Conservation (phyloP, 2,888 invertebrate species). For the Euzophera pinguis region DNA sequence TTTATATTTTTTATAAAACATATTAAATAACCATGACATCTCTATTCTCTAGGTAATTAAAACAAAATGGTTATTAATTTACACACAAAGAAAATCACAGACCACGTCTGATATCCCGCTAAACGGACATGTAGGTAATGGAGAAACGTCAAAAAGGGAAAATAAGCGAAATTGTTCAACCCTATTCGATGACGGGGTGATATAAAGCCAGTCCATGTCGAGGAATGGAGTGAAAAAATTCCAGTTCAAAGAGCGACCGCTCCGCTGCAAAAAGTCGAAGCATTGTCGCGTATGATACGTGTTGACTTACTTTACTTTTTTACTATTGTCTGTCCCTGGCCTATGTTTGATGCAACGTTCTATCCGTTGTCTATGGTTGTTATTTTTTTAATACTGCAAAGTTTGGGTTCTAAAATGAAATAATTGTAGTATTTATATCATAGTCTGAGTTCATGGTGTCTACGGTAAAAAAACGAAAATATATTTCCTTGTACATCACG, state of each 20-base stretch:
- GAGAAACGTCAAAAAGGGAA: slow-evolving; percentile 22
- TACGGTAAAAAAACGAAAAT: too few species aligned
- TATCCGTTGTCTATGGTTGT: neutral
- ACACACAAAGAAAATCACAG: neutral
- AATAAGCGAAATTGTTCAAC: slow-evolving; percentile 29
- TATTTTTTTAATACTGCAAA: neutral
- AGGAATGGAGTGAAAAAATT: slow-evolving; percentile 73
- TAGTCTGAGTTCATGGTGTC: too few species aligned
- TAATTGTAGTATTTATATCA: too few species aligned
- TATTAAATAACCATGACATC: too few species aligned
- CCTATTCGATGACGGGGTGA: slow-evolving; percentile 55
- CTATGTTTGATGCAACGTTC: slow-evolving; percentile 11
- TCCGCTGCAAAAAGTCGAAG: slow-evolving; percentile 55
- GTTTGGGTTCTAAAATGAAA: too few species aligned
- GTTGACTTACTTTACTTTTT: slow-evolving; percentile 19
- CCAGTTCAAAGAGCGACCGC: slow-evolving; percentile 73
- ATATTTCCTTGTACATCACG: too few species aligned
- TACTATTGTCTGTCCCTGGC: slow-evolving; percentile 15
- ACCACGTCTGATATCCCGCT: neutral
- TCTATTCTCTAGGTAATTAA: too few species aligned
- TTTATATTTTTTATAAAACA: too few species aligned
- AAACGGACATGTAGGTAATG: slow-evolving; percentile 7
- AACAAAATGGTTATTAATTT: too few species aligned
- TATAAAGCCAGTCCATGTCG: slow-evolving; percentile 53
- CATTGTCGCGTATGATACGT: slow-evolving; percentile 51